A percentile compares a stretch with the other conserved stretches of the same genome.
phyloP scores from a whole-genome alignment of 2,797 vertebrate species.

The Malurus splendens region DNA sequence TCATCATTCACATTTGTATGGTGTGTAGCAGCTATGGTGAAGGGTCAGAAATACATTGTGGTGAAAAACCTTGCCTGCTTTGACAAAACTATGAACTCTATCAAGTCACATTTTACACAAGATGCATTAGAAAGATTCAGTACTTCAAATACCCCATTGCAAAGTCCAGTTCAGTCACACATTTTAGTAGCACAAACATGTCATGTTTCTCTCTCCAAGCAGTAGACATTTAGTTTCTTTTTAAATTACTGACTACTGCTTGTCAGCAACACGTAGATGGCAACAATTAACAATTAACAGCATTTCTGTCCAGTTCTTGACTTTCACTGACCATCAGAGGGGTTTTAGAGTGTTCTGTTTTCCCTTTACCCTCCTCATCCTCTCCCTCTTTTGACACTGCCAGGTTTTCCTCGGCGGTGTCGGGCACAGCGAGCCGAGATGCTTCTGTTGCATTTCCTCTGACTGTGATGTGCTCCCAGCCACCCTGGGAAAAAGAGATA shows the following conservation, averaged over 20 bases:
- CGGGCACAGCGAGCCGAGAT: constrained; percentile 33
- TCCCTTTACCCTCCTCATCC: constrained; percentile 5
- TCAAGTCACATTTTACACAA: neutral
- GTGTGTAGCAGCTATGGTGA: constrained; percentile 19
- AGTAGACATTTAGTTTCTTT: neutral
- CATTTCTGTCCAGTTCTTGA: constrained; percentile 60
- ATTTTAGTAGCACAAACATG: neutral
- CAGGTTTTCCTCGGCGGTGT: neutral
- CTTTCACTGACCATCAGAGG: constrained; percentile 42
- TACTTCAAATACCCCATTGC: constrained; percentile 16
- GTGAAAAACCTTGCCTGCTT: neutral
- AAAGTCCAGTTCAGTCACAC: constrained; percentile 17
- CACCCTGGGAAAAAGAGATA: constrained; percentile 75
- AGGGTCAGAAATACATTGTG: neutral
- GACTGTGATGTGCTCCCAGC: constrained; percentile 92
- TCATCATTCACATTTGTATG: neutral
- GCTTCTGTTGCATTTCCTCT: constrained; percentile 83
- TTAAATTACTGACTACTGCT: neutral
- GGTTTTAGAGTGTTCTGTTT: constrained; percentile 18
- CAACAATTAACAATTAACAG: constrained; percentile 46
- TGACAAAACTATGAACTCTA: neutral
- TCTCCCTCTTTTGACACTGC: neutral
- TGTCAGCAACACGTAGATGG: neutral
- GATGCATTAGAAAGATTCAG: neutral
- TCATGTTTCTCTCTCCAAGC: neutral